Evolutionary conservation across 2,888 invertebrate genomes (phyloP).

Genomic region (Hypsopygia costalis): DNA sequence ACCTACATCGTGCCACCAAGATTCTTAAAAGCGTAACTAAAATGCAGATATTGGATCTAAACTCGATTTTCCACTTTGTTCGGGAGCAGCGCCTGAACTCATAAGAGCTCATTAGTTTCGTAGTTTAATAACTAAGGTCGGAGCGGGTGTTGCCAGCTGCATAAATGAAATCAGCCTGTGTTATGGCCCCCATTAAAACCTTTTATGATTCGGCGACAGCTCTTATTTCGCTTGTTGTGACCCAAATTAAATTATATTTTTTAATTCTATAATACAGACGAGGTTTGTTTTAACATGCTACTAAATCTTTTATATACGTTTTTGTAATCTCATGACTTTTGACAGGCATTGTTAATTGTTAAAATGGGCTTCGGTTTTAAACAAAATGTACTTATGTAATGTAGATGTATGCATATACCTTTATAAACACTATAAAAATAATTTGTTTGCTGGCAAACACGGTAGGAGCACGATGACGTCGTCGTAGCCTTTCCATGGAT

Average conservation of each 20-base stretch:
- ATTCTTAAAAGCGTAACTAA: not conserved
- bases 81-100: not conserved
- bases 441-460: too few species aligned
- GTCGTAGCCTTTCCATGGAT: too few species aligned
- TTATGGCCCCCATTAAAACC: conserved; percentile 48
- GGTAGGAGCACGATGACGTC: too few species aligned
- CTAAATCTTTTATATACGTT: too few species aligned
- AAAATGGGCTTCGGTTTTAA: too few species aligned
- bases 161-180: conserved; percentile 46
- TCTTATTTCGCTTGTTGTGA: conserved; percentile 35
- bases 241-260: conserved; percentile 38
- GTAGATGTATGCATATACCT: too few species aligned
- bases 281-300: not conserved
- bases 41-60: not conserved
- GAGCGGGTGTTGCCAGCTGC: conserved; percentile 12
- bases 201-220: conserved; percentile 45
- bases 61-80: not conserved
- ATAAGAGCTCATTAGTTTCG: conserved; percentile 6
- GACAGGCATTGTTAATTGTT: too few species aligned
- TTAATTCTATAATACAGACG: conserved; percentile 27
- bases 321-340: too few species aligned
- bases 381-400: too few species aligned
- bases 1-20: conserved; percentile 10
- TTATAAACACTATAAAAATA: too few species aligned
- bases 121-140: conserved; percentile 6